A percentile compares a stretch with the other conserved stretches of the same genome.
Conservation (phyloP, 2,113 vertebrate genomes). For the Dasyornis broadbenti region DNA sequence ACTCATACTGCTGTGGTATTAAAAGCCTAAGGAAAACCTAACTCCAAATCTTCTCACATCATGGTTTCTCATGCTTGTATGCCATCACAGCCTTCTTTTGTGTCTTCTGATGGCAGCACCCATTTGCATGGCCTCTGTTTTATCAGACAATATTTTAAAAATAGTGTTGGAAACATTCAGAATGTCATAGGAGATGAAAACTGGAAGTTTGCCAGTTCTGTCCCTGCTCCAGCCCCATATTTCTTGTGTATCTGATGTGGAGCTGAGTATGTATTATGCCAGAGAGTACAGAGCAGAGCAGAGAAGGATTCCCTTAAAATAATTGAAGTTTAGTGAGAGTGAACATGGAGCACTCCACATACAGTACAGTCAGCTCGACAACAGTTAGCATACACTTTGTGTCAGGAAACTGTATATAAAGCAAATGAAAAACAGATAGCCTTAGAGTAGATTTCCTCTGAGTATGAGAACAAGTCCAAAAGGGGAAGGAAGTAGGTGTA, state of each 20-base stretch:
- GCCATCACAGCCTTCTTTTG: background rate
- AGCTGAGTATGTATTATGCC: background rate
- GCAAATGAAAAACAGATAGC: background rate
- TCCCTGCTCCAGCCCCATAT: background rate
- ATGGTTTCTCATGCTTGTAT: background rate
- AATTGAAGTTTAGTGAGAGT: background rate
- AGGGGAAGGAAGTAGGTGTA: background rate
- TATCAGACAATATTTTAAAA: background rate
- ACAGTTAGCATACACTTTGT: background rate
- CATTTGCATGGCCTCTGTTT: background rate
- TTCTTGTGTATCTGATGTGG: background rate
- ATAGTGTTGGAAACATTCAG: background rate
- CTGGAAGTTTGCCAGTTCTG: background rate
- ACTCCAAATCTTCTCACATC: background rate
- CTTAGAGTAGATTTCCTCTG: background rate
- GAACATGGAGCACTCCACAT: background rate
- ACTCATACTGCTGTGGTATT: background rate
- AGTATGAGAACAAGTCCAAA: background rate
- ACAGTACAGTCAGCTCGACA: fast-evolving
- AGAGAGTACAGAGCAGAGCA: background rate
- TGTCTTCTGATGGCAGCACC: background rate
- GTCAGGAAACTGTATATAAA: background rate
- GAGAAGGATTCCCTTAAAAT: background rate
- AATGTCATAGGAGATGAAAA: background rate
- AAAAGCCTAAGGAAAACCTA: background rate